phyloP scores from a whole-genome alignment of 2,113 vertebrate genomes.

The Ameiurus melas region DNA sequence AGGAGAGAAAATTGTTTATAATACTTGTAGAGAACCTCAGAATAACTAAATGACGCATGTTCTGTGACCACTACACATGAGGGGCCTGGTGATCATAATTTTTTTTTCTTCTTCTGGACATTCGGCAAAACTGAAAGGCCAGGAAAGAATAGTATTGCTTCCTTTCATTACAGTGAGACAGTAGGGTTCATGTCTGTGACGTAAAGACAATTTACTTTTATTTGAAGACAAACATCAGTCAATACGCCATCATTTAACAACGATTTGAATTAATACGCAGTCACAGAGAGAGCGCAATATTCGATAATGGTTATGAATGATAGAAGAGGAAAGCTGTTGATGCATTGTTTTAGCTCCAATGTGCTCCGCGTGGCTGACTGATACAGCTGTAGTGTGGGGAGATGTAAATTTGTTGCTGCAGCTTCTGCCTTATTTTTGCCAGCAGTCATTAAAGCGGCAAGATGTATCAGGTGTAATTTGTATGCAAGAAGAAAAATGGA shows the following conservation, averaged over 20 bases:
- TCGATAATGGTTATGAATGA: conserved; percentile 57
- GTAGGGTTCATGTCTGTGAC: conserved; percentile 31
- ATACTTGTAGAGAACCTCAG: conserved; percentile 20
- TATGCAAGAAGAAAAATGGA: conserved; percentile 8
- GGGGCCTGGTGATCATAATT: not conserved
- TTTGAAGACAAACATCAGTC: conserved; percentile 45
- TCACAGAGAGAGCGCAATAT: conserved; percentile 50
- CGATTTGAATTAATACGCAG: conserved; percentile 51
- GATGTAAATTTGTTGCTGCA: conserved; percentile 36
- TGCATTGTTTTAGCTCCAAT: conserved; percentile 25
- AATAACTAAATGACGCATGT: not conserved
- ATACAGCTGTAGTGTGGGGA: conserved; percentile 35
- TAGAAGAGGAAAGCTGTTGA: conserved; percentile 49
- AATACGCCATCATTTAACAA: conserved; percentile 40
- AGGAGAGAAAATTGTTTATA: conserved; percentile 8
- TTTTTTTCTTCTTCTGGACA: not conserved
- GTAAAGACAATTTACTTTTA: conserved; percentile 29
- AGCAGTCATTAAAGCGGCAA: conserved; percentile 34
- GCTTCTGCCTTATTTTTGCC: conserved; percentile 32
- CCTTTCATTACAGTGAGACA: conserved; percentile 37
- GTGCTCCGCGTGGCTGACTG: conserved; percentile 1
- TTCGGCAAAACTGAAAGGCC: not conserved
- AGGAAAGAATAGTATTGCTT: conserved; percentile 20
- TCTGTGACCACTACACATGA: not conserved
- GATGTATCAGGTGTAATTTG: conserved; percentile 29